A percentile compares a stretch with the other conserved stretches of the same genome.
Conservation (phyloP, 2,888 invertebrate species). For the Kryphioiulus occultus region DNA sequence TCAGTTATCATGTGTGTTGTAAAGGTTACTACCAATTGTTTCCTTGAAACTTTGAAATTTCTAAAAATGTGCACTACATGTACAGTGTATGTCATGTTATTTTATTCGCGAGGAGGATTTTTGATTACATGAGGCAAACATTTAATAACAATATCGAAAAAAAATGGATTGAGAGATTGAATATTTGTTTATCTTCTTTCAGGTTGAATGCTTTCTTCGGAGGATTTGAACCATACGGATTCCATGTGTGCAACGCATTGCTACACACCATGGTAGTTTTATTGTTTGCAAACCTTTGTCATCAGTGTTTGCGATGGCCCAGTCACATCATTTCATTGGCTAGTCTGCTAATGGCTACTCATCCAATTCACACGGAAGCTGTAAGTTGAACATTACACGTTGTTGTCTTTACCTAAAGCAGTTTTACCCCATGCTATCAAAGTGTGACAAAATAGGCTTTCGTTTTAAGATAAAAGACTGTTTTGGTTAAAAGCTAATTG, state of each 20-base stretch:
- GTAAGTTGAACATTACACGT: slow-evolving; percentile 68
- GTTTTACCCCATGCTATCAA: background rate
- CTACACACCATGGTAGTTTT: slow-evolving; percentile 76
- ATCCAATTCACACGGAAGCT: slow-evolving; percentile 89
- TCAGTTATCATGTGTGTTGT: background rate
- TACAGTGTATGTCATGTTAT: background rate
- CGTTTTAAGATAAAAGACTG: background rate
- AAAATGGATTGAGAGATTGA: background rate
- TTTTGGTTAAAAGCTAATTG: background rate
- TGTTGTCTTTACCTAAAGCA: background rate
- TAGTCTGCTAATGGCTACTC: slow-evolving; percentile 76
- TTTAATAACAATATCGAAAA: background rate
- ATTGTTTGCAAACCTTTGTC: slow-evolving; percentile 60
- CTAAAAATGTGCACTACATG: too few relatives aligned
- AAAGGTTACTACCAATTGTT: too few relatives aligned
- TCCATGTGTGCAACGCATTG: slow-evolving; percentile 79
- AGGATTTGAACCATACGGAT: slow-evolving; percentile 77
- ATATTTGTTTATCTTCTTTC: slow-evolving; percentile 65
- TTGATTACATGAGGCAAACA: background rate
- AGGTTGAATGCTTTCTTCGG: slow-evolving; percentile 78
- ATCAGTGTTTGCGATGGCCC: slow-evolving; percentile 67
- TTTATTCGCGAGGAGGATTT: background rate
- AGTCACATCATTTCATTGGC: slow-evolving; percentile 73
- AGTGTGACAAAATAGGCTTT: background rate
- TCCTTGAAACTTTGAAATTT: too few relatives aligned